These are phyloP conservation scores for Dicaeum eximium DNA, from an alignment of 2,113 vertebrate species.

Conservation along the genomic window DNA sequence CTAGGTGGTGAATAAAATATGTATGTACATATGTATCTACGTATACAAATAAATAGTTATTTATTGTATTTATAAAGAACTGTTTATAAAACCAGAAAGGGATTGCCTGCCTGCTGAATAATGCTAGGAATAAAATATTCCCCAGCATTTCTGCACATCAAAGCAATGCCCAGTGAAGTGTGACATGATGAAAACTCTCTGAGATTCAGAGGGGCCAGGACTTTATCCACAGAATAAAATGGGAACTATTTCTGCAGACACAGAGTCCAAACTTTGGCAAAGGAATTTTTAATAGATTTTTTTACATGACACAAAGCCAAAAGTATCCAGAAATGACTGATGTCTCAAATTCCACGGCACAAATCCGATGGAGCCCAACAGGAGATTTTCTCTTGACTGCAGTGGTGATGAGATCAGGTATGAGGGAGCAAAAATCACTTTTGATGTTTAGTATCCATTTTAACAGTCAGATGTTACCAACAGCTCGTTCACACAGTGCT, in stretches of 20 bases:
- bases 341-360: slow-evolving; percentile 42
- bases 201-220: neutral
- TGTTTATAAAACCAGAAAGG: neutral
- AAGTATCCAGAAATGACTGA: slow-evolving; percentile 41
- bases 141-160: neutral
- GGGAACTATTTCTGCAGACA: slow-evolving; percentile 43
- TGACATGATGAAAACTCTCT: slow-evolving; percentile 9
- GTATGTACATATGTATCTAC: neutral
- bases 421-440: slow-evolving; percentile 19
- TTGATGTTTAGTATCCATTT: neutral
- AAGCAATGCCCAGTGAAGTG: slow-evolving; percentile 8
- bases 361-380: neutral
- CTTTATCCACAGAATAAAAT: slow-evolving; percentile 4
- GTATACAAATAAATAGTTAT: neutral
- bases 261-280: slow-evolving; percentile 40
- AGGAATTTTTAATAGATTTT: slow-evolving; percentile 53
- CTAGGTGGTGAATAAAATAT: neutral
- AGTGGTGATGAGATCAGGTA: neutral
- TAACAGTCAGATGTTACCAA: neutral
- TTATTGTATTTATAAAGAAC: neutral
- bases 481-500: neutral
- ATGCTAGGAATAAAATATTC: neutral
- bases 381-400: neutral
- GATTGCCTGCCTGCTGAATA: neutral
- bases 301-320: slow-evolving; percentile 44